Base-by-base conservation (phyloP, 2,797 vertebrate species). In the Chiroxiphia lanceolata region DNA sequence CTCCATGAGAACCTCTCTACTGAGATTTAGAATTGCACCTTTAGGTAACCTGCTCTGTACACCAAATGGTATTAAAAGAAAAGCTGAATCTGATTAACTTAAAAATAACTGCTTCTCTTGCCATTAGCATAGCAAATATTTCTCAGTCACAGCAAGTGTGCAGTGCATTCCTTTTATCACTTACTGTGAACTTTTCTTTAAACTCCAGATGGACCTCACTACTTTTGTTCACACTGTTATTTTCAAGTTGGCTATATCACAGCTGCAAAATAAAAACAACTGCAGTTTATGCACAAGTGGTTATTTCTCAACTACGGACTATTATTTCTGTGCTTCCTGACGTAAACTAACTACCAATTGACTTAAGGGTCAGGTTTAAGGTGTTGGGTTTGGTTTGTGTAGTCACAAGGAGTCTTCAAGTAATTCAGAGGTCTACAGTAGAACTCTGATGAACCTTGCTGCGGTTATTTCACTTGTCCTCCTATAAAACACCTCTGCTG, bases 11-110 rank as follows among this genome's bases (percentile, higher is more conserved):
- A 45, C 59, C 40, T 44, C 69, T 88, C 69, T 76, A 29, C 18
- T 56, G 76, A 93, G 44, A 42, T 48, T 87, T 65, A 63, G 76
- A 88, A 93, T 9, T 85, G 47, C 57, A 91, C 84, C 69, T 95
- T 84, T 70, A 79, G 44, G 47, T 81, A 93, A 94, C 85, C 91
- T 86, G 29, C 53, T 86, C 59, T 38, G 18, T 61, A 91, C 4
- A 2, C 42, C 47, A 76, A 83, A 81, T 13, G 23, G 26, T 72
- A 82, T 47, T 74, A 89, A 88, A 89, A 87, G 57, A 88, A 91
- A 92, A 83, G 50, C 29, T 81, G 79, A 93, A 96, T 88, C 51
- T 91, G 78, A 96, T 97, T 94, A 96, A 93, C 53, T 91, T 61
- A 60, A 89, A 95, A 92, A 81, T 67, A 76, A 69, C 47, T 42